Evolutionary conservation across 2,888 invertebrate genomes (phyloP).

Genomic region (Brachycybe producta): DNA sequence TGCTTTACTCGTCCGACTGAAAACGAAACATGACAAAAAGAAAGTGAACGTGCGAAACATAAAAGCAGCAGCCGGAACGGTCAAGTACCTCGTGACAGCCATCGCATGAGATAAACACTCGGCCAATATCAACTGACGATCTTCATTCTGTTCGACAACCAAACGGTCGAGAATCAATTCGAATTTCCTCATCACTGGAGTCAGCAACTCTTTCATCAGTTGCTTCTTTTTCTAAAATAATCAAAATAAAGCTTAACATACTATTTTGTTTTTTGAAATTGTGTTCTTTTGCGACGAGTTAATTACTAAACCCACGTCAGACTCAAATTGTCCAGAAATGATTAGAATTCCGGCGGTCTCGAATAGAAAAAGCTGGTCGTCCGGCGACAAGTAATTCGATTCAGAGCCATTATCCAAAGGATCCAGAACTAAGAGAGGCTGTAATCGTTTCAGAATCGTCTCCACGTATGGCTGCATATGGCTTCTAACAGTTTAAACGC

Average conservation of each 20-base stretch:
- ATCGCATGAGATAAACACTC: slow-evolving; percentile 40
- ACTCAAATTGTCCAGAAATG: slow-evolving; percentile 37
- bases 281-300: no score
- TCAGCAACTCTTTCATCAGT: slow-evolving; percentile 37
- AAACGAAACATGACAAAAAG: slow-evolving; percentile 15
- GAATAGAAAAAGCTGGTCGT: slow-evolving; percentile 45
- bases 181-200: slow-evolving; percentile 38
- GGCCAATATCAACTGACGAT: slow-evolving; percentile 31
- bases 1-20: slow-evolving; percentile 44
- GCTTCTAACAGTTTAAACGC: slow-evolving; percentile 26
- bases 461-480: slow-evolving; percentile 37
- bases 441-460: slow-evolving; percentile 39
- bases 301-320: slow-evolving; percentile 31
- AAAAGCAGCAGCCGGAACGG: neutral
- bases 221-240: slow-evolving; percentile 34
- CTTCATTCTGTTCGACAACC: slow-evolving; percentile 30
- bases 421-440: slow-evolving; percentile 39
- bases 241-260: no score
- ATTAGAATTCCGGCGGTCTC: slow-evolving; percentile 44
- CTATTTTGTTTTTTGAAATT: no score
- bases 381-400: slow-evolving; percentile 34
- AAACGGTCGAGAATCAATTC: slow-evolving; percentile 32
- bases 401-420: slow-evolving; percentile 31
- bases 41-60: neutral
- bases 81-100: slow-evolving; percentile 37